phyloP scores from a whole-genome alignment of 2,113 vertebrate species.

The Boleophthalmus pectinirostris region DNA sequence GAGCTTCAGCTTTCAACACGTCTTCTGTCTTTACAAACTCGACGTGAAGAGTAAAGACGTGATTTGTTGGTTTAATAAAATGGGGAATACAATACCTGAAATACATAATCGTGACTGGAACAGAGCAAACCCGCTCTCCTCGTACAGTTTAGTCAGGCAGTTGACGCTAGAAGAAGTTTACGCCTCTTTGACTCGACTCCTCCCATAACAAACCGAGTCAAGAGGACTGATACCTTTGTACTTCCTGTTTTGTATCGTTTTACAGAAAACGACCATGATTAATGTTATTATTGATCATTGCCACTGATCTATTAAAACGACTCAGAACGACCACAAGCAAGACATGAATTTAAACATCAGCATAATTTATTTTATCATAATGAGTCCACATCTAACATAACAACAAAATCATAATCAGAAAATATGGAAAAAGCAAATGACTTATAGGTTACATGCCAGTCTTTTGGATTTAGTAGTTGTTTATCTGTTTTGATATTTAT shows the following conservation, averaged over 20 bases:
- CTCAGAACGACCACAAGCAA: background rate
- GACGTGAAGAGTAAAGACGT: background rate
- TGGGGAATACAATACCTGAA: constrained; percentile 41
- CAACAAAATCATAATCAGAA: background rate
- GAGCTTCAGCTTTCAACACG: background rate
- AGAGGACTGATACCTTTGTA: background rate
- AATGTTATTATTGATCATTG: no score
- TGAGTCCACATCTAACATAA: background rate
- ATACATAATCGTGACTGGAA: constrained; percentile 49
- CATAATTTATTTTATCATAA: background rate
- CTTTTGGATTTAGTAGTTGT: background rate
- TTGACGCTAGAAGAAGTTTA: background rate
- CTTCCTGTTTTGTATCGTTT: constrained; percentile 30
- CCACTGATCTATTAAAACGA: background rate
- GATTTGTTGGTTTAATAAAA: no score
- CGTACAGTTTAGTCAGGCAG: constrained; percentile 4
- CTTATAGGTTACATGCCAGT: background rate
- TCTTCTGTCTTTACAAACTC: background rate
- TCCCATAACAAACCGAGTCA: constrained; percentile 6
- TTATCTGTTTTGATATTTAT: background rate
- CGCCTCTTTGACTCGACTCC: constrained; percentile 23
- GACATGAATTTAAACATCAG: background rate
- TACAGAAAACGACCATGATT: background rate
- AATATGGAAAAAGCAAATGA: background rate
- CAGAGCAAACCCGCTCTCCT: constrained; percentile 13